Conservation (phyloP, 1,140 invertebrate genomes). For the Apis florea region DNA sequence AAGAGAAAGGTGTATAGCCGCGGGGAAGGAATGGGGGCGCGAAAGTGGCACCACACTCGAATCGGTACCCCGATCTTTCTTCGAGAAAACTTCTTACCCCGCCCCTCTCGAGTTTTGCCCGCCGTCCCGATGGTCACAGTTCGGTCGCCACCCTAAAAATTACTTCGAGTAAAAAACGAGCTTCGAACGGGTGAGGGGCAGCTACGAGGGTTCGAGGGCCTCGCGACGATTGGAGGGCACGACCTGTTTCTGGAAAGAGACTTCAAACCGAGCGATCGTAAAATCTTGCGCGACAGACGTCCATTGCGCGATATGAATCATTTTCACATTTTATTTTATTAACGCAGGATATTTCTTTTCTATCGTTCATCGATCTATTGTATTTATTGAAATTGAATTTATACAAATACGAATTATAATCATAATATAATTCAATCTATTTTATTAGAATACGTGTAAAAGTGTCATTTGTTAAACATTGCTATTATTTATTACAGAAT, state of each 20-base stretch:
- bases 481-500: neutral
- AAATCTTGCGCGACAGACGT: neutral
- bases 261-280: conserved; percentile 31
- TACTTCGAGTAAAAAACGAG: conserved; percentile 63
- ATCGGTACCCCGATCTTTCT: conserved; percentile 49
- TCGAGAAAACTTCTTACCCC: conserved; percentile 27
- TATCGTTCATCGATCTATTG: too few relatives aligned
- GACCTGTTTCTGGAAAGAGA: conserved; percentile 2
- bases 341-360: too few relatives aligned
- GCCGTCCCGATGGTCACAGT: conserved; percentile 54
- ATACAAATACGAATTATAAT: too few relatives aligned
- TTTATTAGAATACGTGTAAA: too few relatives aligned
- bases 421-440: too few relatives aligned
- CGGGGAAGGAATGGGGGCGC: conserved; percentile 20
- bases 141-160: conserved; percentile 65
- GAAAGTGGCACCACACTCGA: conserved; percentile 25
- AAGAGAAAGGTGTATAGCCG: neutral
- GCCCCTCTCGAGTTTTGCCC: neutral
- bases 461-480: too few relatives aligned
- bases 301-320: neutral
- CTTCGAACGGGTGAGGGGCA: conserved; percentile 37
- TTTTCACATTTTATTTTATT: too few relatives aligned
- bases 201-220: conserved; percentile 37
- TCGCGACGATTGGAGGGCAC: neutral
- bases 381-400: too few relatives aligned